A percentile compares a stretch with the other conserved stretches of the same genome.
Conservation (phyloP, 2,888 invertebrate genomes). For the Diarsia dahlii region DNA sequence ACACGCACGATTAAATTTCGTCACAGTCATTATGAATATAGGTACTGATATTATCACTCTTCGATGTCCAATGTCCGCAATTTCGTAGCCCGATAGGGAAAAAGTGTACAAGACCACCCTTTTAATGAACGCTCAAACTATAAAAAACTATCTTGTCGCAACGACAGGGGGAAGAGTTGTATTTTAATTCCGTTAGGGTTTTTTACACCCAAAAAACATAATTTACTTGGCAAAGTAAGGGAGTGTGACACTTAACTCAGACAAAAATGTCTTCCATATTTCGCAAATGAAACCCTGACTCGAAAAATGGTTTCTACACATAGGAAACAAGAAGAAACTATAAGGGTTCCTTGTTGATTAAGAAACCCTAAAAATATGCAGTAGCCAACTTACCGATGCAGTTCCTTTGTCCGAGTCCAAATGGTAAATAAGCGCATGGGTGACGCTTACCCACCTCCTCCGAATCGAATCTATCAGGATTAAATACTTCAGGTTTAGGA, state of each 20-base stretch:
- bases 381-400: slow-evolving; percentile 80
- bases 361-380: not conserved
- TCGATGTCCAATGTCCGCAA: not conserved
- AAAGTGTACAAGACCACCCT: not conserved
- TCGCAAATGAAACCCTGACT: not conserved
- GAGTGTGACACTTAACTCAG: too few species aligned
- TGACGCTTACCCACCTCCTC: slow-evolving; percentile 75
- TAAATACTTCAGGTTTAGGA: slow-evolving; percentile 82
- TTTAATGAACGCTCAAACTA: not conserved
- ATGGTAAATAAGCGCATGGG: slow-evolving; percentile 81
- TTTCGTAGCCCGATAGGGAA: not conserved
- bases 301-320: not conserved
- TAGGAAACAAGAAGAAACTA: not conserved
- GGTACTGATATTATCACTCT: not conserved
- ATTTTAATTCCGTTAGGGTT: too few species aligned
- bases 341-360: not conserved
- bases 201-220: too few species aligned
- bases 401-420: slow-evolving; percentile 83
- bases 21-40: not conserved
- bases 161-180: too few species aligned
- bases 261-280: too few species aligned
- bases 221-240: too few species aligned
- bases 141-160: too few species aligned
- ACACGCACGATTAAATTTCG: not conserved
- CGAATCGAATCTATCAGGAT: slow-evolving; percentile 84